Percentiles rank a stretch among this genome's conserved stretches.
Evolutionary conservation across 2,888 invertebrate species (phyloP).

Genomic region (Coleophora flavipennella): DNA sequence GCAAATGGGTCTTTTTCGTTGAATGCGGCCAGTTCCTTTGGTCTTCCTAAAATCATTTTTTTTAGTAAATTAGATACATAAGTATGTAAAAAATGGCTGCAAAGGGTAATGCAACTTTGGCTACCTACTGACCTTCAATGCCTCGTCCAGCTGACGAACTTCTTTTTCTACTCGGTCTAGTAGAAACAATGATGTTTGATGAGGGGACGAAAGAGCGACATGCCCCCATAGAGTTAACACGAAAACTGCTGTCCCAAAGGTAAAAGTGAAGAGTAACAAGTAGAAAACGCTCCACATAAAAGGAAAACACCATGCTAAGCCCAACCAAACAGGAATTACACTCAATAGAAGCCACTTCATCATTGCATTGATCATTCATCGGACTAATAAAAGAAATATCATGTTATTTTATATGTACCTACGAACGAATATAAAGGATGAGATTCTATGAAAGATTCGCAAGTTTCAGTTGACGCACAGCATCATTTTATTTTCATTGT

Average conservation of each 20-base stretch:
- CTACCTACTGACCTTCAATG: conserved; percentile 66
- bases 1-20: conserved; percentile 72
- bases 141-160: conserved; percentile 72
- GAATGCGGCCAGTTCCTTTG: conserved; percentile 49
- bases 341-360: no score
- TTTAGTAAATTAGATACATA: background rate
- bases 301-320: conserved; percentile 45
- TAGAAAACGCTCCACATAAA: conserved; percentile 40
- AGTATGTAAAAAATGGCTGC: background rate
- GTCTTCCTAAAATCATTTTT: conserved; percentile 41
- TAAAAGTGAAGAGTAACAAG: conserved; percentile 36
- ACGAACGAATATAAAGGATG: no score
- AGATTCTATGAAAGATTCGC: no score
- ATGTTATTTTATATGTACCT: no score
- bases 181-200: conserved; percentile 73
- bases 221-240: conserved; percentile 73
- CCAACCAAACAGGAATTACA: no score
- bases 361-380: no score
- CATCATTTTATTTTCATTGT: no score
- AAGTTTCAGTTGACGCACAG: no score
- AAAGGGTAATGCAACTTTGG: background rate
- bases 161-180: conserved; percentile 75
- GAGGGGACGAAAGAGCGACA: conserved; percentile 75
- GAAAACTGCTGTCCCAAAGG: conserved; percentile 38
- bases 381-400: no score